Conservation (phyloP, 1,140 invertebrate genomes). For the Saxidomus purpurata region DNA sequence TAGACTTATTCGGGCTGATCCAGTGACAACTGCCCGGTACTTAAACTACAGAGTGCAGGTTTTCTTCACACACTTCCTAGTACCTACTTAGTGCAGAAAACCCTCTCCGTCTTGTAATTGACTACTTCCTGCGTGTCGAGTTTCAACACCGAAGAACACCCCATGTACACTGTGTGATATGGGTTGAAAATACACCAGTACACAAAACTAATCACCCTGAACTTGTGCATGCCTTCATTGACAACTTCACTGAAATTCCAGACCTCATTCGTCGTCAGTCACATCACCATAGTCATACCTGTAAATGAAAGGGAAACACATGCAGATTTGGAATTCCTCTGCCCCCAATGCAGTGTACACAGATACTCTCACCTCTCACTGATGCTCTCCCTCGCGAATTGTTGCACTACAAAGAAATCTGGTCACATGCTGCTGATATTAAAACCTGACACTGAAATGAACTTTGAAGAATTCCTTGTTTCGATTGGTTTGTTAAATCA, state of each 20-base stretch:
- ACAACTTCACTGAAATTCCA: neutral
- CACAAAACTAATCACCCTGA: neutral
- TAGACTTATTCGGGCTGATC: slow-evolving; percentile 66
- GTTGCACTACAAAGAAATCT: neutral
- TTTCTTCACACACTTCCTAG: slow-evolving; percentile 51
- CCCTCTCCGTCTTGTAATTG: slow-evolving; percentile 66
- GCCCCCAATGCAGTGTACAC: slow-evolving; percentile 21
- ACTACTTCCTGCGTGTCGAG: slow-evolving; percentile 68
- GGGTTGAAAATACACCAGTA: slow-evolving; percentile 26
- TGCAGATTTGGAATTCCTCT: slow-evolving; percentile 50
- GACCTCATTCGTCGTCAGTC: neutral
- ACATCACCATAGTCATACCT: slow-evolving; percentile 7
- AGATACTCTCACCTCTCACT: neutral
- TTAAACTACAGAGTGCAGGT: slow-evolving; percentile 60
- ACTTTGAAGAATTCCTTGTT: slow-evolving; percentile 40
- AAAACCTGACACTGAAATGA: neutral
- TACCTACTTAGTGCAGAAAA: neutral
- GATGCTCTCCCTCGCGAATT: neutral
- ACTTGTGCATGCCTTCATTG: neutral
- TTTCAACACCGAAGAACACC: slow-evolving; percentile 24
- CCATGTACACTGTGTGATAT: slow-evolving; percentile 13
- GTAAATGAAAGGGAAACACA: slow-evolving; percentile 13
- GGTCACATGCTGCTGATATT: neutral
- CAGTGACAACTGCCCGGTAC: slow-evolving; percentile 65
- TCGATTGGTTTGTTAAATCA: slow-evolving; percentile 30